These are phyloP conservation scores for Arvicanthis niloticus DNA, from an alignment of 2,113 vertebrate species.

Conservation along the genomic window DNA sequence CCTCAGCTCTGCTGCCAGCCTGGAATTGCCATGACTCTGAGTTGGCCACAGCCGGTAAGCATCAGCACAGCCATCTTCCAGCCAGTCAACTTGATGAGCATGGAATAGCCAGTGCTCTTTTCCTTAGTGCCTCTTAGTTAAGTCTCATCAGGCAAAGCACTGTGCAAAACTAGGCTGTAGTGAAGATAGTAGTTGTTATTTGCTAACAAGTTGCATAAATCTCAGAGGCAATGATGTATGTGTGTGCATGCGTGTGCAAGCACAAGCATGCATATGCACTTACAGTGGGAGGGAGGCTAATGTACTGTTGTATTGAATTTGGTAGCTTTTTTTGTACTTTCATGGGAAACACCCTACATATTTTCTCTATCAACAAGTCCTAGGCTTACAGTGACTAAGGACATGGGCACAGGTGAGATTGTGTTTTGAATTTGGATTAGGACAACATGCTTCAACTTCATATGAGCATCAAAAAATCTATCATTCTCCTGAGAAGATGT, in stretches of 20 bases:
- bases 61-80: not conserved
- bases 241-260: fast-evolving
- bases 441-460: not conserved
- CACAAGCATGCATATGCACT: not conserved
- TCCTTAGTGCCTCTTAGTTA: not conserved
- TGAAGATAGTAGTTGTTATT: not conserved
- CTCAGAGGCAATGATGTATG: not conserved
- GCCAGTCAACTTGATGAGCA: not conserved
- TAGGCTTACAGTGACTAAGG: not conserved
- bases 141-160: not conserved
- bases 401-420: not conserved
- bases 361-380: too few relatives aligned
- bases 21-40: not conserved
- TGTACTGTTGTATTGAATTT: not conserved
- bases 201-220: not conserved
- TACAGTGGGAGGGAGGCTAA: not conserved
- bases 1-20: not conserved
- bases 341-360: not conserved
- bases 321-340: not conserved
- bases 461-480: not conserved
- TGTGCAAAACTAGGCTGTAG: not conserved
- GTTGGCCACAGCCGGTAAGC: not conserved
- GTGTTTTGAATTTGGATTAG: not conserved
- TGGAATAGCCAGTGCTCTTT: not conserved
- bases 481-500: not conserved